phyloP scores from a whole-genome alignment of 1,140 invertebrate genomes.

The Bombus pascuorum region DNA sequence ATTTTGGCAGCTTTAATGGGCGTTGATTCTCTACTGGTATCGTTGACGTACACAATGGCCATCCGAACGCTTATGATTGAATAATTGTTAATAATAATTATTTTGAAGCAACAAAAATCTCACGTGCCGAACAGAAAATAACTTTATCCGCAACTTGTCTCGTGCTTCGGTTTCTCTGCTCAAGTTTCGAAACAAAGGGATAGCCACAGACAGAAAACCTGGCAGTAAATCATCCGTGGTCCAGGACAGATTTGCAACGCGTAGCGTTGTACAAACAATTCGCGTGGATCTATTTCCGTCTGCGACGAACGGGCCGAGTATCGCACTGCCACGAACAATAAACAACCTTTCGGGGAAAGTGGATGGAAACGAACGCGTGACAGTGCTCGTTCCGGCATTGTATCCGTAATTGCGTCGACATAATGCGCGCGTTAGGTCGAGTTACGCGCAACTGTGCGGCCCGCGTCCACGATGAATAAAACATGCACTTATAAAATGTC shows the following conservation, averaged over 20 bases:
- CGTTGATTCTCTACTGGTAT: background rate
- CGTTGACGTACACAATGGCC: background rate
- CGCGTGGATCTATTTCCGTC: background rate
- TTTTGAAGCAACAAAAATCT: background rate
- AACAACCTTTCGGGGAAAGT: conserved; percentile 18
- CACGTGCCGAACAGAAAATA: background rate
- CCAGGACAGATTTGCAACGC: background rate
- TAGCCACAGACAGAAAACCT: background rate
- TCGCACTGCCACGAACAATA: background rate
- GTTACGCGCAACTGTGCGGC: conserved; percentile 23
- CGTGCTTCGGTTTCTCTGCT: background rate
- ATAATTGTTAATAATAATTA: background rate
- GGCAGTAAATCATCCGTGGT: background rate
- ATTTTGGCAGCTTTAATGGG: background rate
- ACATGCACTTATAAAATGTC: conserved; percentile 57
- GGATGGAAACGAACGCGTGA: conserved; percentile 15
- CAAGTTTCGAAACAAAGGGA: background rate
- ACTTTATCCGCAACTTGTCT: background rate
- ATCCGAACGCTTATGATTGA: background rate
- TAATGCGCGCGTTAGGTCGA: conserved; percentile 49
- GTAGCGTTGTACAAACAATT: background rate
- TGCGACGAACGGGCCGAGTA: too few species aligned
- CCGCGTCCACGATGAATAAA: conserved; percentile 56
- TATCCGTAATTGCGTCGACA: conserved; percentile 42
- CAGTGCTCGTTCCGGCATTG: conserved; percentile 18